Base-by-base conservation (phyloP, 2,888 invertebrate species). In the Calliphora vomitoria region DNA sequence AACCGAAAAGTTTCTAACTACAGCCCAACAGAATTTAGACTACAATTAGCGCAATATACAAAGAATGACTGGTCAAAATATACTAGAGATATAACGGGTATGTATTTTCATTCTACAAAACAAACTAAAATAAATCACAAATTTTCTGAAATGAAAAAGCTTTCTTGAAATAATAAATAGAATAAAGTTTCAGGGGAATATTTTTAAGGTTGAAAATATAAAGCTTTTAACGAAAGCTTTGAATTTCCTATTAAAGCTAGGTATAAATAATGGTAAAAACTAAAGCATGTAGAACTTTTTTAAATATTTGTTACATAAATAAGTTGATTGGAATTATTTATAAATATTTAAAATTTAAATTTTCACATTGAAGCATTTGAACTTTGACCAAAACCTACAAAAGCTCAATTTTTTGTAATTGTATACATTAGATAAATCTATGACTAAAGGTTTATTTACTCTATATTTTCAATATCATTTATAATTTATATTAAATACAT, bases 61-160 rank as follows among this genome's bases (percentile, higher is more conserved):
- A 85, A 85, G 85, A 85, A 85, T 64, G 85, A 85, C 85, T 85
- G 85, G 85, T 85, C 85, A 74, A 85, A 85, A 81, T 85, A 85
- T 69, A 62, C 85, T 80, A 85, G 85, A 85, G 85, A 85, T 81
- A 85, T 85, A 55, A 75, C 85, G 85, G 85, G 85, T 85, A 85
- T 71, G 85, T 85, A 85, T 79, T 58, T 62, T n/a, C 13, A 15
- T 15, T 44, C 13, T 44, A 44, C 10, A 44, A 50, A 58, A 25
- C 2, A 58, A 58, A 25, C 4, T 13, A 53, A 8, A 6, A 44
- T 8, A 44, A 53, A 44, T 5, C 8, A 78, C 68, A 50, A 55
- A 31, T 44, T 50, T n/a, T n/a, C 47, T 38, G 35, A 76, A 76
- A 20, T 15, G 18, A 58, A 58, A 25, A 58, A 25, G 10, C n/a